Conservation (phyloP, 2,797 vertebrate genomes). For the Spinus olivaceus region DNA sequence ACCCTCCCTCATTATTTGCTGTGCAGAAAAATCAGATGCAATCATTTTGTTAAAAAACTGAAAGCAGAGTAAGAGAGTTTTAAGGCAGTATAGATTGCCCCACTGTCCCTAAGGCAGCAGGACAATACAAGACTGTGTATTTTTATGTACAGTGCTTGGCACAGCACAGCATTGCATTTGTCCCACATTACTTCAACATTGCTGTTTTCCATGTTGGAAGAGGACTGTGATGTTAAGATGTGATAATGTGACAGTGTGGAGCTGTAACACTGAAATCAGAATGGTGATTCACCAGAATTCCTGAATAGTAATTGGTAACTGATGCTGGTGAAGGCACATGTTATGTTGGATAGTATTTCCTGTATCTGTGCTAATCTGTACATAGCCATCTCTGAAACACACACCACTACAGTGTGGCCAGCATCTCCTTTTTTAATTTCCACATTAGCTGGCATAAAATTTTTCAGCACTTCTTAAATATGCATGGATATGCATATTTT, state of each 20-base stretch:
- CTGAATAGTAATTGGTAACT: not conserved
- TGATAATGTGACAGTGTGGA: not conserved
- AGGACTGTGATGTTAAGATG: not conserved
- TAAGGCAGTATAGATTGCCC: not conserved
- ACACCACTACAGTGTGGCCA: not conserved
- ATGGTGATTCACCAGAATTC: not conserved
- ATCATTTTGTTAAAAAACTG: not conserved
- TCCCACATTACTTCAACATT: not conserved
- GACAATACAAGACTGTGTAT: not conserved
- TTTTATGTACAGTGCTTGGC: not conserved
- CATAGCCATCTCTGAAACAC: not conserved
- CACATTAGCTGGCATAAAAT: not conserved
- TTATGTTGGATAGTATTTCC: not conserved
- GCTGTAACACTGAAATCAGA: not conserved
- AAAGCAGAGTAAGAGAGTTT: not conserved
- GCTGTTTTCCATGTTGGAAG: not conserved
- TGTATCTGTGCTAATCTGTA: not conserved
- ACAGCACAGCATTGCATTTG: not conserved
- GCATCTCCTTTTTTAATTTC: not conserved
- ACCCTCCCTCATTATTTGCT: not conserved
- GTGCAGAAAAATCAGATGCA: not conserved
- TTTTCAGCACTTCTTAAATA: not conserved
- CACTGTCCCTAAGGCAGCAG: not conserved
- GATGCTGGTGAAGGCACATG: not conserved
- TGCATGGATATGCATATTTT: slow-evolving; percentile 28